Conservation (phyloP, 2,797 vertebrate species). For the Tapirus indicus region DNA sequence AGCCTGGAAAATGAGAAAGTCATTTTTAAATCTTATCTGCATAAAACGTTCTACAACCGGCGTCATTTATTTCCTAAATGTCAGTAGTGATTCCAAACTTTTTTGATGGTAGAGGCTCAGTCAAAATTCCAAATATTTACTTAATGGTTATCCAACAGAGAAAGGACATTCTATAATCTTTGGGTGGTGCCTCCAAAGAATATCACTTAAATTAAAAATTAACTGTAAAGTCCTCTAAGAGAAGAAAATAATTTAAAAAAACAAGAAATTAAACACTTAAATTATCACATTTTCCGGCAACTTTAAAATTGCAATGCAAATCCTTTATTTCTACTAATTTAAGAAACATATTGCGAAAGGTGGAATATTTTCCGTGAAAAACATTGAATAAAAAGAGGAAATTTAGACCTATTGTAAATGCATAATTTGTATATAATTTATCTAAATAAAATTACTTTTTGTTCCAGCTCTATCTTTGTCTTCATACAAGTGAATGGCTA, state of each 20-base stretch:
- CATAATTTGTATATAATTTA: slow-evolving; percentile 16
- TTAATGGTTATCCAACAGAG: neutral
- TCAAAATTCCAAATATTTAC: slow-evolving; percentile 33
- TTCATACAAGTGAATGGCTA: slow-evolving; percentile 37
- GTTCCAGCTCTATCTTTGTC: neutral
- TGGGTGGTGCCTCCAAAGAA: neutral
- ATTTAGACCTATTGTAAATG: slow-evolving; percentile 29
- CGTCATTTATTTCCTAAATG: slow-evolving; percentile 10
- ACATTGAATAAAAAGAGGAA: neutral
- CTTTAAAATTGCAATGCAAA: neutral
- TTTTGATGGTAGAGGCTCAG: neutral
- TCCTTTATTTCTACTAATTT: slow-evolving; percentile 39
- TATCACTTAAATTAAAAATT: slow-evolving; percentile 59
- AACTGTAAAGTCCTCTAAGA: slow-evolving; percentile 46
- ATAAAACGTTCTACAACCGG: neutral
- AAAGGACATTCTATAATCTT: slow-evolving; percentile 10
- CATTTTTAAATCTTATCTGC: slow-evolving; percentile 2
- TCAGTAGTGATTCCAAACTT: neutral
- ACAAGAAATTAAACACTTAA: neutral
- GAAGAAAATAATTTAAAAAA: slow-evolving; percentile 26
- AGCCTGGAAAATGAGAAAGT: neutral
- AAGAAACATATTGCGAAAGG: neutral
- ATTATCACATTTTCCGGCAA: neutral
- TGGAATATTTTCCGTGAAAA: slow-evolving; percentile 23
- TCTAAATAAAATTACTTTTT: slow-evolving; percentile 52